Evolutionary conservation across 2,113 vertebrate species (phyloP).

Genomic region (Tamias sibiricus): DNA sequence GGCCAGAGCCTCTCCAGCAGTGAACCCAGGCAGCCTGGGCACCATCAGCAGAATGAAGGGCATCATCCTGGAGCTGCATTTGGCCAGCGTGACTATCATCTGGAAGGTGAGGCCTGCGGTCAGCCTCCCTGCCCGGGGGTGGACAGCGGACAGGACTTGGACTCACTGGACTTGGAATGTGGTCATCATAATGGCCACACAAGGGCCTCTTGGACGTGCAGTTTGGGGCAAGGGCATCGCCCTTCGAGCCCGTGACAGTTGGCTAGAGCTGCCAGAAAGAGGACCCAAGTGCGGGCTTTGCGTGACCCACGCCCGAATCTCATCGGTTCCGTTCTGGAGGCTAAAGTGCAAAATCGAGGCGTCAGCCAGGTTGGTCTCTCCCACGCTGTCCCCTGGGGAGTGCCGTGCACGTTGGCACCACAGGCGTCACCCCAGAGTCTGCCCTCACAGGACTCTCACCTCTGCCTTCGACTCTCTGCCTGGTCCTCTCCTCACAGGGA

Average conservation of each 20-base stretch:
- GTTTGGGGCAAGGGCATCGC: not conserved
- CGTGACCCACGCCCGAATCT: not conserved
- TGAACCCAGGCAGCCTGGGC: not conserved
- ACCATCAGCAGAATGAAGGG: not conserved
- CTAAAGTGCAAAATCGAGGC: not conserved
- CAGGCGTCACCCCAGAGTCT: fast-evolving
- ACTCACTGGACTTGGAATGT: not conserved
- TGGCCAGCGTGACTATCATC: not conserved
- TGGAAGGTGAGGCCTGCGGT: not conserved
- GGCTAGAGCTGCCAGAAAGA: not conserved
- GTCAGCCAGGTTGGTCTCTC: fast-evolving
- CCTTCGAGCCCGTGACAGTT: not conserved
- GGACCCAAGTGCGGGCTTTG: too few relatives aligned
- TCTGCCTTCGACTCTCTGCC: not conserved
- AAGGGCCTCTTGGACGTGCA: fast-evolving
- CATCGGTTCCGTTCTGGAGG: not conserved
- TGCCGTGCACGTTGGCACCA: fast-evolving
- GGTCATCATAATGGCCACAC: too few relatives aligned
- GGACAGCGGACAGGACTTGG: too few relatives aligned
- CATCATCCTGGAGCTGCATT: not conserved
- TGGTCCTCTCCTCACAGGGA: not conserved
- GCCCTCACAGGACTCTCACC: not conserved
- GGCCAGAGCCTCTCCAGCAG: not conserved
- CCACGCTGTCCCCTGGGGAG: not conserved
- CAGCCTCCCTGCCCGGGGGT: too few relatives aligned